Percentiles rank a stretch among this genome's conserved stretches.
Conservation (phyloP, 2,888 invertebrate species). For the Ceratothoa steindachneri region DNA sequence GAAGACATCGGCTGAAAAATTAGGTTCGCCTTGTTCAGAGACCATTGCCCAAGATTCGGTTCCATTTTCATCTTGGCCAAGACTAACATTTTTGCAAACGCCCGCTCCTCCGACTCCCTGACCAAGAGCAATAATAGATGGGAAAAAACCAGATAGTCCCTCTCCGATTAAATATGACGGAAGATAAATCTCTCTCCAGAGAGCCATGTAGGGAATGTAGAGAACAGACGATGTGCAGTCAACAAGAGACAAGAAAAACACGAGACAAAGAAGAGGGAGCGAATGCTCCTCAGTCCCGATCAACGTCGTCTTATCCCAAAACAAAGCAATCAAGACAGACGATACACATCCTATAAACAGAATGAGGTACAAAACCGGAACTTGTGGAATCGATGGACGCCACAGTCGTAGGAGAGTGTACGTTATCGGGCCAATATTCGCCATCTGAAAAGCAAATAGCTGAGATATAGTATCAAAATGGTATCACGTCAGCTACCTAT, state of each 20-base stretch:
- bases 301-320: conserved; percentile 59
- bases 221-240: conserved; percentile 81
- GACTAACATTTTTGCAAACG: conserved; percentile 51
- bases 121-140: conserved; percentile 69
- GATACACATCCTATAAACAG: conserved; percentile 54
- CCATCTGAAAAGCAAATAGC: conserved; percentile 67
- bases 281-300: conserved; percentile 52
- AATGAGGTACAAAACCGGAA: conserved; percentile 54
- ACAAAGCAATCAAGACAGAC: conserved; percentile 55
- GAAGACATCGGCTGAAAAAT: conserved; percentile 64
- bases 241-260: conserved; percentile 67
- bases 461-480: no score
- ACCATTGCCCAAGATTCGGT: conserved; percentile 45
- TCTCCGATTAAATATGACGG: conserved; percentile 80
- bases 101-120: conserved; percentile 73
- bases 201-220: conserved; percentile 75
- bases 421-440: conserved; percentile 73
- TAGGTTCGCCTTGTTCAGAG: conserved; percentile 53
- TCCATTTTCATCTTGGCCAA: conserved; percentile 44
- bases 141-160: conserved; percentile 74
- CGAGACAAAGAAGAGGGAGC: conserved; percentile 59
- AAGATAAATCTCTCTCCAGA: conserved; percentile 66
- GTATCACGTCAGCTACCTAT: no score
- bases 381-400: conserved; percentile 39
- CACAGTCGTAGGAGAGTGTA: conserved; percentile 57